Conservation (phyloP, 2,888 invertebrate species). For the Mechanitis messenoides region DNA sequence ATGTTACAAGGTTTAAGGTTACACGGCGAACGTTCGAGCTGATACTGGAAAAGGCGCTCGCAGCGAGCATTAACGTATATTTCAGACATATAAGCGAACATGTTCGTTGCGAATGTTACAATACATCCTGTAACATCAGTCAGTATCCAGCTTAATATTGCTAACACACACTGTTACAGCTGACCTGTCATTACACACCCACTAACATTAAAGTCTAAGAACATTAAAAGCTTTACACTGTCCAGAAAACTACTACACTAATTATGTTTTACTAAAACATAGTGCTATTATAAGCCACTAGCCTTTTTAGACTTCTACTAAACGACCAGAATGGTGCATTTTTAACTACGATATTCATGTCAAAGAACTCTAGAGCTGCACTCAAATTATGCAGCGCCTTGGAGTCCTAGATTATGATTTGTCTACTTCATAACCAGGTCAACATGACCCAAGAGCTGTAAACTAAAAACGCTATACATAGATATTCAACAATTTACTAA, state of each 20-base stretch:
- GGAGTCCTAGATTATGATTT: slow-evolving; percentile 11
- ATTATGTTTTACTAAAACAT: too few relatives aligned
- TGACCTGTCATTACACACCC: slow-evolving; percentile 30
- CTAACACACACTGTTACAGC: slow-evolving; percentile 25
- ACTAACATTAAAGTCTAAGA: slow-evolving; percentile 9
- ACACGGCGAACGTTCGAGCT: too few relatives aligned
- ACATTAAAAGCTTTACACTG: too few relatives aligned
- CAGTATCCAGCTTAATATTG: too few relatives aligned
- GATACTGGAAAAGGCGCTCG: too few relatives aligned
- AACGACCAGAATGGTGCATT: slow-evolving; percentile 35
- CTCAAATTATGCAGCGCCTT: slow-evolving; percentile 17
- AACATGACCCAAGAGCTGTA: slow-evolving; percentile 8
- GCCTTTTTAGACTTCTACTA: slow-evolving; percentile 29
- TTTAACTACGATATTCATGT: slow-evolving; percentile 43
- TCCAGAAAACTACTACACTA: too few relatives aligned
- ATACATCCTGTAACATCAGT: too few relatives aligned
- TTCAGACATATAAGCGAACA: too few relatives aligned
- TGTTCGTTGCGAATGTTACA: too few relatives aligned
- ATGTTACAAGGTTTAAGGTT: too few relatives aligned
- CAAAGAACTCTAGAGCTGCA: slow-evolving; percentile 12
- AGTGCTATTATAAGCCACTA: slow-evolving; percentile 27
- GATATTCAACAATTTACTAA: not conserved
- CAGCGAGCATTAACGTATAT: too few relatives aligned
- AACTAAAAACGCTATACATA: not conserved
- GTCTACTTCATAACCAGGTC: slow-evolving; percentile 5